Conservation (phyloP, 2,888 invertebrate species). For the Limenitis camilla region DNA sequence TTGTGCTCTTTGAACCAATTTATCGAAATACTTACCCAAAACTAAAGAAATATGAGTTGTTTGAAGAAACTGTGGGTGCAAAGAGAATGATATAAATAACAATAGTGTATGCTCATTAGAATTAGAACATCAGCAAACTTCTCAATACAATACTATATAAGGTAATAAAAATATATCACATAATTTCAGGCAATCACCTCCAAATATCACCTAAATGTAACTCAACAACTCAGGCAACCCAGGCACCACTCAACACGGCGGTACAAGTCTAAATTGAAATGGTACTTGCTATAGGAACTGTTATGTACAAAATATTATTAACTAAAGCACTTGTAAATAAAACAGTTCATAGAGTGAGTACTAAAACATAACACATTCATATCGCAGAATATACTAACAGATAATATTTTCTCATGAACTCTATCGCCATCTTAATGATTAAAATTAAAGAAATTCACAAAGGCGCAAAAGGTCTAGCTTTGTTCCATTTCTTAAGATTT, state of each 20-base stretch:
- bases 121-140: too few species aligned
- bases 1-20: too few species aligned
- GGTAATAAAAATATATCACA: conserved; percentile 11
- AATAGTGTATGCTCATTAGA: too few species aligned
- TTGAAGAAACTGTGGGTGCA: too few species aligned
- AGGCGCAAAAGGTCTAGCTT: conserved; percentile 2
- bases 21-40: too few species aligned
- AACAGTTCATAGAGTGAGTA: conserved; percentile 20
- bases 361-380: background rate
- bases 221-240: conserved; percentile 40
- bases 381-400: conserved; percentile 6
- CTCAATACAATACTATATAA: background rate
- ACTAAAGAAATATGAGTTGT: too few species aligned
- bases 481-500: conserved; percentile 13
- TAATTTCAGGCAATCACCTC: conserved; percentile 62
- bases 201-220: conserved; percentile 47
- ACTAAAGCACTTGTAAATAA: background rate
- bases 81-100: too few species aligned
- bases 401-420: conserved; percentile 3
- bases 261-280: conserved; percentile 41
- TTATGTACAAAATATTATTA: background rate
- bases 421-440: conserved; percentile 9
- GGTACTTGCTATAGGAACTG: conserved; percentile 20
- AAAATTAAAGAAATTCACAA: background rate
- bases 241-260: conserved; percentile 52